Base-by-base conservation (phyloP, 2,888 invertebrate genomes). In the Macropis europaea region DNA sequence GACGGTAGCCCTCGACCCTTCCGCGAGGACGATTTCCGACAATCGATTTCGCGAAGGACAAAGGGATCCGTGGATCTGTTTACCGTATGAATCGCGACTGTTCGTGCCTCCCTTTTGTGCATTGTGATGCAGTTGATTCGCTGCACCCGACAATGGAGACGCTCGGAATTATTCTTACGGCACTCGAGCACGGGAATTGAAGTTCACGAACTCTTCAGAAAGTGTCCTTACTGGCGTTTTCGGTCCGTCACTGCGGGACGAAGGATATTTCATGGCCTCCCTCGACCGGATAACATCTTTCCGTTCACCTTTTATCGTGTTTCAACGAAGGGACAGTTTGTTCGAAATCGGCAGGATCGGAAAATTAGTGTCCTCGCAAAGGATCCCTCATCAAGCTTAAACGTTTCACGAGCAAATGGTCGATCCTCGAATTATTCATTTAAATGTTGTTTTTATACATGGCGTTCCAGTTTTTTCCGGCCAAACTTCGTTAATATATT, bases 81-180 rank as follows among this genome's bases (percentile, higher is more conserved):
- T 52, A 24, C 72, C n/a, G 70, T 62, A 47, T 45, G 52, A 59
- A 54, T 71, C 43, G 73, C 52, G 52, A 73, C 61, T 60, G 60
- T 61, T 36, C 48, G 34, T 47, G 52, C 34, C 40, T 47, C 5
- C 40, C 53, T 38, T 59, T 64, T 72, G 48, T 57, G 45, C 47
- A 60, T 48, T 61, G 50, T 52, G 50, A 22, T 24, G 50, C 40
- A 28, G 43, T 62, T 42, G 54, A 59, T 61, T 54, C 30, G 38
- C n/a, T 36, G 28, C 66, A 43, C 40, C 32, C 62, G 52, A 72
- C 72, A 72, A 76, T 76, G 32, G 66, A 13, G 54, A 38, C 40
- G 42, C 40, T 56, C 43, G 48, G 30, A 32, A 34, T 34, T 28
- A n/a, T 19, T 38, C 26, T 15, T 59, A 15, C 60, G 13, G 24